These are phyloP conservation scores for Hyles vespertilio DNA, from an alignment of 1,140 invertebrate genomes.

Conservation along the genomic window DNA sequence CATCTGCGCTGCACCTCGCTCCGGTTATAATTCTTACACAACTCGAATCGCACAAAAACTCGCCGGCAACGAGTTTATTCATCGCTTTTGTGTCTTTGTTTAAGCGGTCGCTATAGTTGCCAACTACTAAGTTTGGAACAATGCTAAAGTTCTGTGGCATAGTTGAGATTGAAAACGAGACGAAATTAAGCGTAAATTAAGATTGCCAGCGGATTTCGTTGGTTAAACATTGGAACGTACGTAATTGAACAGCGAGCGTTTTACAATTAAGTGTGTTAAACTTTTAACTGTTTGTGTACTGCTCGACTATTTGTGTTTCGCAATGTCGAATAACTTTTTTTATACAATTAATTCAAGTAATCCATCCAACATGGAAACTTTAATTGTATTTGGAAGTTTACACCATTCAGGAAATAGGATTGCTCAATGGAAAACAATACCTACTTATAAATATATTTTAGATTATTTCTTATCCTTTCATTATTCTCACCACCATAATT, in stretches of 20 bases:
- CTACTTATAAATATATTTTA: no score
- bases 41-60: conserved; percentile 24
- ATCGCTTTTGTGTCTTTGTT: conserved; percentile 29
- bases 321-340: not conserved
- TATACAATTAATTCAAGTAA: no score
- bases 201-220: conserved; percentile 30
- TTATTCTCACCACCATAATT: no score
- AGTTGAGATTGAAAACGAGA: conserved; percentile 39
- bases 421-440: no score
- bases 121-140: conserved; percentile 21
- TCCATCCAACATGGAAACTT: no score
- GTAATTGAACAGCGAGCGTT: conserved; percentile 11
- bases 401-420: no score
- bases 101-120: conserved; percentile 23
- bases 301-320: not conserved
- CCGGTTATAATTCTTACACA: conserved; percentile 26
- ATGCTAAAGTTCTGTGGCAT: conserved; percentile 32
- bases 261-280: conserved; percentile 7
- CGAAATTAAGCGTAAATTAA: conserved; percentile 42
- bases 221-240: conserved; percentile 29
- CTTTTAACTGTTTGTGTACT: conserved; percentile 7
- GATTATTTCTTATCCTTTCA: no score
- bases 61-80: conserved; percentile 29
- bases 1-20: conserved; percentile 21
- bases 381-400: no score